phyloP scores from a whole-genome alignment of 2,888 invertebrate species.

The Lasioglossum morio region DNA sequence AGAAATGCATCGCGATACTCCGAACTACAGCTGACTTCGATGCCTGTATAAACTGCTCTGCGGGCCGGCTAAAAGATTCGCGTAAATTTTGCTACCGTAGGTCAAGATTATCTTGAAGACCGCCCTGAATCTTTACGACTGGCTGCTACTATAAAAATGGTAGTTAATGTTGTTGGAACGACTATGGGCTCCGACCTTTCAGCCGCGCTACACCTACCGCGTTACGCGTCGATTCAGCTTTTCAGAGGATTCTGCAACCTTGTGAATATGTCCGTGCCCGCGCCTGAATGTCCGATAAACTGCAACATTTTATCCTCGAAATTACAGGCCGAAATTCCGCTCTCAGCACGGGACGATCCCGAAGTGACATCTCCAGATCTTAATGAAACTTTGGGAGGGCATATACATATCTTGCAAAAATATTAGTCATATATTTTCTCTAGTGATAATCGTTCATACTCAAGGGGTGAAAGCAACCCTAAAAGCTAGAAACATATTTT shows the following conservation, averaged over 20 bases:
- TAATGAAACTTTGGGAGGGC: too few relatives aligned
- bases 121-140: slow-evolving; percentile 29
- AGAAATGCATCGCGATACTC: slow-evolving; percentile 58
- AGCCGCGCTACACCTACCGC: neutral
- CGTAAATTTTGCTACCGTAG: slow-evolving; percentile 31
- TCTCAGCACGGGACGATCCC: too few relatives aligned
- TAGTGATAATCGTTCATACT: too few relatives aligned
- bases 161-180: slow-evolving; percentile 22
- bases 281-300: neutral
- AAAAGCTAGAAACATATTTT: too few relatives aligned
- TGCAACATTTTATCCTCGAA: neutral
- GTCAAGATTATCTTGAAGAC: slow-evolving; percentile 3
- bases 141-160: slow-evolving; percentile 17
- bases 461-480: too few relatives aligned
- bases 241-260: neutral
- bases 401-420: too few relatives aligned
- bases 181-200: neutral
- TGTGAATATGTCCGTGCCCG: neutral
- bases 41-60: slow-evolving; percentile 18
- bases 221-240: neutral
- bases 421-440: too few relatives aligned
- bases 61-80: slow-evolving; percentile 15
- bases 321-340: too few relatives aligned
- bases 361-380: too few relatives aligned
- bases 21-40: slow-evolving; percentile 48